Percentiles rank a stretch among this genome's conserved stretches.
These are phyloP conservation scores for Ischnura elegans DNA, from an alignment of 2,888 invertebrate species.

Conservation along the genomic window DNA sequence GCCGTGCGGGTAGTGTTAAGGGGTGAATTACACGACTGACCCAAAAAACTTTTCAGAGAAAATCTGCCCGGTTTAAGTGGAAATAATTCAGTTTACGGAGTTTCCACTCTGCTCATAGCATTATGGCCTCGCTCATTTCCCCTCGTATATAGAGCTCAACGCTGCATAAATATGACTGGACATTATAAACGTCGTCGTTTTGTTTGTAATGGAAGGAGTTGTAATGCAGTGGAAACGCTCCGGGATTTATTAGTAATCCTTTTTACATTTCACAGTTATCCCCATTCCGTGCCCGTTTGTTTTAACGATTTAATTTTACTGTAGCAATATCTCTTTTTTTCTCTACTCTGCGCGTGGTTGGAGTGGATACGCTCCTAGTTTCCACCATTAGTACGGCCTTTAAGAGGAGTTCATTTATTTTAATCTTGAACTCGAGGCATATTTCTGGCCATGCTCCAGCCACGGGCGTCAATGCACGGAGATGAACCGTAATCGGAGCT, in stretches of 20 bases:
- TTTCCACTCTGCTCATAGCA: conserved; percentile 19
- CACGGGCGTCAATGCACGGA: conserved; percentile 6
- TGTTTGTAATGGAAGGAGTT: conserved; percentile 9
- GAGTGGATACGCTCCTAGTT: background rate
- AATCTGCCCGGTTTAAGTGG: background rate
- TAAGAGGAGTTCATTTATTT: conserved; percentile 19
- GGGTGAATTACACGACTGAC: background rate
- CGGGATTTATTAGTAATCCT: conserved; percentile 14
- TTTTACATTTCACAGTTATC: conserved; percentile 38
- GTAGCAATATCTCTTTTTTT: background rate
- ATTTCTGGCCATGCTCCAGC: conserved; percentile 9
- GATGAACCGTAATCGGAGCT: background rate
- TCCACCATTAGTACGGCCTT: conserved; percentile 18
- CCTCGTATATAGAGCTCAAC: conserved; percentile 30
- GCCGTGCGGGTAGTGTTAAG: background rate
- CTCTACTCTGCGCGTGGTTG: background rate
- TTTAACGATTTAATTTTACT: conserved; percentile 35
- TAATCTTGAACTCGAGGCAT: conserved; percentile 4
- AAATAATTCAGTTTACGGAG: conserved; percentile 31
- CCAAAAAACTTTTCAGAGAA: conserved; percentile 5
- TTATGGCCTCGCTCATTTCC: conserved; percentile 30
- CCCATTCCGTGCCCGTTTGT: conserved; percentile 24
- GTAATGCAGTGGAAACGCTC: background rate
- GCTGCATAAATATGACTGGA: background rate
- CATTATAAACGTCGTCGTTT: conserved; percentile 31